phyloP scores from a whole-genome alignment of 35 echinoderm and acorn worm genomes.

The Apostichopus californicus region DNA sequence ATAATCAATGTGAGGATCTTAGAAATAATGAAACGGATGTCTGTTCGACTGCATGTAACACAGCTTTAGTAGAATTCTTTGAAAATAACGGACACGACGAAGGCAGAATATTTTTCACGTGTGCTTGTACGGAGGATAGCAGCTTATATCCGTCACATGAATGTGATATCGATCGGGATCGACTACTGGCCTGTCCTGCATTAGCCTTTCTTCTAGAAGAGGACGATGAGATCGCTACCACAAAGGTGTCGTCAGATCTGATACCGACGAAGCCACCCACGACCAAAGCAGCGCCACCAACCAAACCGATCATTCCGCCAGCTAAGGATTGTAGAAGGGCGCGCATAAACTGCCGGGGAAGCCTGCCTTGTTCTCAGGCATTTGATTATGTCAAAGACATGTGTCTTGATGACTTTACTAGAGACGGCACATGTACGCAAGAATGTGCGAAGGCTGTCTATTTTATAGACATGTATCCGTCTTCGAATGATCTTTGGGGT shows the following conservation, averaged over 20 bases:
- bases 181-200: neutral
- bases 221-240: neutral
- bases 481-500: neutral
- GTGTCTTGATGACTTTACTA: constrained; percentile 6
- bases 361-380: neutral
- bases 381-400: neutral
- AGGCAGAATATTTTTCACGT: neutral
- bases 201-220: neutral
- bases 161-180: constrained; percentile 3
- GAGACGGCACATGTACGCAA: neutral
- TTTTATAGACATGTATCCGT: neutral
- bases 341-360: neutral
- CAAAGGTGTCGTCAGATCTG: neutral
- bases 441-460: neutral
- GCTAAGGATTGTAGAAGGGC: neutral
- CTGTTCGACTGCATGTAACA: neutral
- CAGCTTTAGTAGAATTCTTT: neutral
- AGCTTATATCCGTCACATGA: neutral
- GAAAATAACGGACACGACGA: neutral
- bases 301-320: neutral
- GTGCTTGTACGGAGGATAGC: constrained; percentile 15
- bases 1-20: neutral
- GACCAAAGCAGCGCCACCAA: neutral
- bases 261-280: neutral
- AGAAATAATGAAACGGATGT: neutral